These are phyloP conservation scores for Pelagia noctiluca DNA, from an alignment of 30 jellyfish, hydroid and myxozoan species.

Conservation along the genomic window DNA sequence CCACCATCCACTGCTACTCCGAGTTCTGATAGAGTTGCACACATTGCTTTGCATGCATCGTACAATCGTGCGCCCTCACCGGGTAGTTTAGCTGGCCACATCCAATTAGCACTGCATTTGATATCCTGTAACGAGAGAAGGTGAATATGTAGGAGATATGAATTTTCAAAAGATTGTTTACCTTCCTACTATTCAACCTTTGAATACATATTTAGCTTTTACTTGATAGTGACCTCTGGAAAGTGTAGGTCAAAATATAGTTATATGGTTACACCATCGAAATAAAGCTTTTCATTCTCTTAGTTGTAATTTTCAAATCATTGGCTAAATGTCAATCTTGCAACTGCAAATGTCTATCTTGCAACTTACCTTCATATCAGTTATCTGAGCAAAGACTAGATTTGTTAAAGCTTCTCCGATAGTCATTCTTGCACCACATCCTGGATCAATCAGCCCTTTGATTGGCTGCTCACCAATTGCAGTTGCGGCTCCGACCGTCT, in stretches of 20 bases:
- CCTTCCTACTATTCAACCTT: not conserved
- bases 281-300: no score
- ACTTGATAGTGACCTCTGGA: no score
- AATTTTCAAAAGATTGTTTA: not conserved
- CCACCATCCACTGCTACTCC: constrained; percentile 95
- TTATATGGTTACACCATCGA: no score
- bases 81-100: constrained; percentile 93
- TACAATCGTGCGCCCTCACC: constrained; percentile 88
- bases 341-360: not conserved
- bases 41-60: constrained; percentile 88
- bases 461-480: constrained; percentile 96
- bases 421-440: constrained; percentile 88
- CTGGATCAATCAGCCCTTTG: constrained; percentile 79
- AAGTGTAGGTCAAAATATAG: no score
- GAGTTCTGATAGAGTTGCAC: constrained; percentile 54
- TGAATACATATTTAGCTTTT: no score
- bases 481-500: constrained; percentile 86
- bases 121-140: constrained; percentile 84
- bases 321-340: not conserved
- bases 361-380: constrained; percentile 68
- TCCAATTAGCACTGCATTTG: constrained; percentile 96
- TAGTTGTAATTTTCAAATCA: no score
- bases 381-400: constrained; percentile 78
- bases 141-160: no score
- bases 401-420: constrained; percentile 94